Evolutionary conservation across 2,113 vertebrate species (phyloP), one percentile per base, ranked within the genome.

Genomic region (Rutilus rutilus): DNA sequence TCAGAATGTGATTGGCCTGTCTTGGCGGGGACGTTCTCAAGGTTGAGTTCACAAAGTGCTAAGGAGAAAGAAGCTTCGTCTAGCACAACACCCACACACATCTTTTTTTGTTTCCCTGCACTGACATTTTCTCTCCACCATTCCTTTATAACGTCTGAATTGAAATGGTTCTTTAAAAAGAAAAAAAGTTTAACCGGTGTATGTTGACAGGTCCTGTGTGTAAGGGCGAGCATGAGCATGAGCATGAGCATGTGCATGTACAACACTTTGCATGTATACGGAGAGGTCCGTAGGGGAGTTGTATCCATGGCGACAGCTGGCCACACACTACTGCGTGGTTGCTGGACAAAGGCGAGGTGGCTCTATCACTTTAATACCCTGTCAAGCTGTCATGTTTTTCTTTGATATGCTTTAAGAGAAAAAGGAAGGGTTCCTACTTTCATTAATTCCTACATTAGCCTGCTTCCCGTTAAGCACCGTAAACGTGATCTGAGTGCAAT

Each of bases 221-320:
- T 50, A 30, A 81, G 67, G 62, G 27, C 52, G 52, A 54, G 81
- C 71, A 23, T 77, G 52, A 54, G 81, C 71, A 23, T 77, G 52
- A 54, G 81, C 71, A 23, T 77, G 52, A 54, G 81, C 71, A 23
- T 77, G 52, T 83, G 12, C n/a, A 2, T 75, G 45, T 79, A 57
- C 11, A 39, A 59, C 50, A 50, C 45, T 80, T 87, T 60, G 50
- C 84, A 80, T 86, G 84, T 75, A 77, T 42, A 80, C 39, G 21
- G 50, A 82, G 83, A 82, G 67, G 88, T 87, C 83, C 85, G 74
- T 59, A 83, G 82, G 86, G 82, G 82, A 74, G 82, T 67, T 89
- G 89, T 90, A 90, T 86, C 89, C 89, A 89, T 90, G 88, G 88
- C 45, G 86, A 90, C 84, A 89, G 86, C 73, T 78, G 88, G 82